Evolutionary conservation across 2,797 vertebrate species (phyloP).

Genomic region (Fistularia commersonii): DNA sequence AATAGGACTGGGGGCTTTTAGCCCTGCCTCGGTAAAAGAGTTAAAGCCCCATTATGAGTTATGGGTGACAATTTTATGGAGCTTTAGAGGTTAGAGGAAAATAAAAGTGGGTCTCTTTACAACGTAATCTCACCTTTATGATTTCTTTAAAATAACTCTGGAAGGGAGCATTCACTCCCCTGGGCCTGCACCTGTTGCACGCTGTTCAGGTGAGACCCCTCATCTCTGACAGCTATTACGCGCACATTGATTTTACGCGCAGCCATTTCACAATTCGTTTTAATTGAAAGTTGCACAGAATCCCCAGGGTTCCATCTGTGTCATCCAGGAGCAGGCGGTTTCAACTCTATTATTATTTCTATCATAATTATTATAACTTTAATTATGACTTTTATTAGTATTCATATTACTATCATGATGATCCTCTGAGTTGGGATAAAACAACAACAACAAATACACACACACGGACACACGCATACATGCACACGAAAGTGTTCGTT

Average conservation of each 20-base stretch:
- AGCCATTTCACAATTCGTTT: no score
- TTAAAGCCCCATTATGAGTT: slow-evolving; percentile 46
- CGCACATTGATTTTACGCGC: no score
- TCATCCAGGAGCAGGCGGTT: no score
- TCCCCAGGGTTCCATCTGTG: no score
- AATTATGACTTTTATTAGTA: no score
- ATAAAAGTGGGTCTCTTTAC: slow-evolving; percentile 18
- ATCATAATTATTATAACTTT: no score
- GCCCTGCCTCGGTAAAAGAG: slow-evolving; percentile 54
- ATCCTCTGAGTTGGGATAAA: no score
- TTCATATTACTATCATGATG: no score
- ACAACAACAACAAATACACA: not conserved
- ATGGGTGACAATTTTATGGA: slow-evolving; percentile 62
- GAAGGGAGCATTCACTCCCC: slow-evolving; percentile 15
- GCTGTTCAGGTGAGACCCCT: slow-evolving; percentile 30
- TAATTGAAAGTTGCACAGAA: no score
- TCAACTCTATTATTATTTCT: no score
- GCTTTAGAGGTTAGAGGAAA: slow-evolving; percentile 41
- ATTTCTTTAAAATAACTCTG: not conserved
- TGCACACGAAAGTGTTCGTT: no score
- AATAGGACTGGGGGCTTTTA: slow-evolving; percentile 68
- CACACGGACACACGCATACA: not conserved
- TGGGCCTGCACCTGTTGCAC: slow-evolving; percentile 54
- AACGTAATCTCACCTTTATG: slow-evolving; percentile 25
- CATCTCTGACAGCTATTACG: no score